Conservation (phyloP, 2,113 vertebrate genomes). For the Isichthys henryi region DNA sequence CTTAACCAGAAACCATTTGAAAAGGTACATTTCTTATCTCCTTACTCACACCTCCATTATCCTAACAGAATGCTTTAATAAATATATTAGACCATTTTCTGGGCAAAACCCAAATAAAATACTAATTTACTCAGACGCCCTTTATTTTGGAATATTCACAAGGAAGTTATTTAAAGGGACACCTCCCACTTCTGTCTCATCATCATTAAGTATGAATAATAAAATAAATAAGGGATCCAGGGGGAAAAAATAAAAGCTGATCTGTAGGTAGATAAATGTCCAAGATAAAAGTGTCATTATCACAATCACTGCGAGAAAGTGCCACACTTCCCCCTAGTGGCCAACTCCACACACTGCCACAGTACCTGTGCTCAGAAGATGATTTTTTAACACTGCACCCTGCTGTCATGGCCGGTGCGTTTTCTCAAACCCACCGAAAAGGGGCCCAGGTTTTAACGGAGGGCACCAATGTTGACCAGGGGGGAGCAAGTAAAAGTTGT, state of each 20-base stretch:
- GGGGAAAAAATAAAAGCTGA: neutral
- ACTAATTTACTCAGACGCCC: neutral
- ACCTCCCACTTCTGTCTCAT: neutral
- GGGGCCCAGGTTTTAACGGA: neutral
- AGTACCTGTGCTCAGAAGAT: neutral
- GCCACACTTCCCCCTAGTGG: slow-evolving; percentile 35
- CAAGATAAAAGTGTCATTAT: neutral
- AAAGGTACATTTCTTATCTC: neutral
- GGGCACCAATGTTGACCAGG: neutral
- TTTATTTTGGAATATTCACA: neutral
- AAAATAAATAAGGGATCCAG: neutral
- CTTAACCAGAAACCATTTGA: neutral
- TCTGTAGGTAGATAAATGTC: neutral
- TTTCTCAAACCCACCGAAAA: neutral
- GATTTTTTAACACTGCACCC: neutral
- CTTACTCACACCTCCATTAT: neutral
- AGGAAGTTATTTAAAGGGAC: neutral
- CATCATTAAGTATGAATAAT: neutral
- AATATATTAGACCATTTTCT: neutral
- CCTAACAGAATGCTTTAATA: neutral
- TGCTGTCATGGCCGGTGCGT: neutral
- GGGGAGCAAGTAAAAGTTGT: too few species aligned
- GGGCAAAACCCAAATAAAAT: neutral
- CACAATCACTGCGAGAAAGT: neutral
- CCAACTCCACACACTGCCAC: neutral